Evolutionary conservation across 2,888 invertebrate genomes (phyloP).

Genomic region (Xanthia icteritia): DNA sequence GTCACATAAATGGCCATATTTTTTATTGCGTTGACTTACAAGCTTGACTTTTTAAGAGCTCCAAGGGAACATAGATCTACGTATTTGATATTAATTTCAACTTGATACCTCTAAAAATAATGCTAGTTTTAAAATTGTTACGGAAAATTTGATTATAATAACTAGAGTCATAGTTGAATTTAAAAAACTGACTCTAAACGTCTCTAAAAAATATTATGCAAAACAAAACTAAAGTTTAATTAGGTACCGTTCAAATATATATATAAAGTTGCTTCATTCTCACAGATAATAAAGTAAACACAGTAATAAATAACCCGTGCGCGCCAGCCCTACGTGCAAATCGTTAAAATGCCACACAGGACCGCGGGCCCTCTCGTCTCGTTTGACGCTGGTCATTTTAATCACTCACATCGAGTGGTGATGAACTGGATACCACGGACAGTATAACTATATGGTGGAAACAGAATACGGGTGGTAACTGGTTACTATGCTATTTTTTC

Average conservation of each 20-base stretch:
- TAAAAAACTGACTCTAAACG: no score
- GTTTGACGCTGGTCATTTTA: slow-evolving; percentile 35
- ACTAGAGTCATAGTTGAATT: neutral
- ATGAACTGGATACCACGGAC: slow-evolving; percentile 11
- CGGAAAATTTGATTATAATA: neutral
- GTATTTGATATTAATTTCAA: no score
- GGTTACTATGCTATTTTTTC: neutral
- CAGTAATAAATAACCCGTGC: neutral
- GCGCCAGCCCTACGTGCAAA: slow-evolving; percentile 40
- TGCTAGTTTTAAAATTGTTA: neutral
- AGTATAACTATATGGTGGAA: neutral
- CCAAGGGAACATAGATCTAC: no score
- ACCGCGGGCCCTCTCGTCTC: slow-evolving; percentile 20
- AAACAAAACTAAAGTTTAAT: neutral
- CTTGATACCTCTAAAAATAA: neutral
- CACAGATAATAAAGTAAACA: neutral
- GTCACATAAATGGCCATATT: no score
- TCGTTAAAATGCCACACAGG: slow-evolving; percentile 40
- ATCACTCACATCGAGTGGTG: slow-evolving; percentile 27
- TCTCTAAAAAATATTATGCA: neutral
- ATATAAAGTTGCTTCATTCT: neutral
- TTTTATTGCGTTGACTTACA: no score
- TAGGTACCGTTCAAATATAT: neutral
- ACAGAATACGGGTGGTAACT: no score
- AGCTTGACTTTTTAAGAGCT: no score